phyloP scores from a whole-genome alignment of 2,113 vertebrate genomes.

The Struthidea cinerea region DNA sequence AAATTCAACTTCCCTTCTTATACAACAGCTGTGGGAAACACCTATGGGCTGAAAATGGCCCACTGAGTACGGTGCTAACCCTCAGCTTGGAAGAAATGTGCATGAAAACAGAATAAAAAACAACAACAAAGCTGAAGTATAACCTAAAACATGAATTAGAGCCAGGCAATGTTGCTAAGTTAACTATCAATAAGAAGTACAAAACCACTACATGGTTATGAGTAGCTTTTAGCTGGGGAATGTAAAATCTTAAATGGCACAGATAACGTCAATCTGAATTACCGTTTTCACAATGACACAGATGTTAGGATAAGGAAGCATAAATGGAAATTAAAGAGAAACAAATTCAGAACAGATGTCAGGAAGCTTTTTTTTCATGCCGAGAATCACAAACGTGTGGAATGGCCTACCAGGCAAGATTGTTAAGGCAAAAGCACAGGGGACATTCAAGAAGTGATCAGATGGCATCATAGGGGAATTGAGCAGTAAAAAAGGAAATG shows the following conservation, averaged over 20 bases:
- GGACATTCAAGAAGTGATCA: constrained; percentile 73
- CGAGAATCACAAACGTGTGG: constrained; percentile 78
- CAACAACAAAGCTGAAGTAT: background rate
- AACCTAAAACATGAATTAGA: constrained; percentile 38
- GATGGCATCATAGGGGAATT: constrained; percentile 77
- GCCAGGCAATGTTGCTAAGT: constrained; percentile 1
- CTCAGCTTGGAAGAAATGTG: background rate
- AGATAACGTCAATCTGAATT: constrained; percentile 79
- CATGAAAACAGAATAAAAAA: background rate
- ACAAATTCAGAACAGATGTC: constrained; percentile 85
- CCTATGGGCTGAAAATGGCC: background rate
- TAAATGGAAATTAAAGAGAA: constrained; percentile 86
- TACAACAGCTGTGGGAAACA: background rate
- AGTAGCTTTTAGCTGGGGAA: constrained; percentile 74
- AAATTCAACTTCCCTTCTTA: background rate
- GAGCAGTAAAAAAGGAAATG: constrained; percentile 77
- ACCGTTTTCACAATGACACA: constrained; percentile 80
- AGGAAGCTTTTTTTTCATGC: constrained; percentile 76
- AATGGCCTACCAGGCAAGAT: constrained; percentile 76
- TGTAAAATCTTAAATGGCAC: constrained; percentile 79
- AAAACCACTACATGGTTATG: constrained; percentile 58
- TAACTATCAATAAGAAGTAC: constrained; percentile 48
- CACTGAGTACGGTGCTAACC: background rate
- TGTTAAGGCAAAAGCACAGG: constrained; percentile 76
- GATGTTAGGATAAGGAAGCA: constrained; percentile 84